Evolutionary conservation across 2,888 invertebrate genomes (phyloP).

Genomic region (Oscheius myriophilus): DNA sequence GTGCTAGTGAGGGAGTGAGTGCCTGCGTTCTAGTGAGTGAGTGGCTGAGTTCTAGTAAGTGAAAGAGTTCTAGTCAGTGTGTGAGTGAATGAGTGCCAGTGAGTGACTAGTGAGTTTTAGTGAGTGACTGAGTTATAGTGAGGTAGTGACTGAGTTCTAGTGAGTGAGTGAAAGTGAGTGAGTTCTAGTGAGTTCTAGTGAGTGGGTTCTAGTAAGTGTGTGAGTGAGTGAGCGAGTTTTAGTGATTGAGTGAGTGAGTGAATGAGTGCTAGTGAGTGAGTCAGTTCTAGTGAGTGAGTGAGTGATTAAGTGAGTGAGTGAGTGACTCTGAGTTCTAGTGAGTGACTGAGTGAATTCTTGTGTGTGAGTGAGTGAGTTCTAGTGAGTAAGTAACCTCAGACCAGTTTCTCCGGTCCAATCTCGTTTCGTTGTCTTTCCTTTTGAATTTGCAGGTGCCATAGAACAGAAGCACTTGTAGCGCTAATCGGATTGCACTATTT

Average conservation of each 20-base stretch:
- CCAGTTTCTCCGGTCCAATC: constrained; percentile 2
- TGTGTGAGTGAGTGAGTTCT: not conserved
- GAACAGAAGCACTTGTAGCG: constrained; percentile 18
- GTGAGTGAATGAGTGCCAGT: not conserved
- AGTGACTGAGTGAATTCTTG: not conserved
- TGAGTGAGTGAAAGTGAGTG: not conserved
- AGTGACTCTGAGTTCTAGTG: not conserved
- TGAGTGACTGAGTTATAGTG: not conserved
- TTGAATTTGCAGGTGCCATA: not conserved
- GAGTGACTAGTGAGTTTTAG: not conserved
- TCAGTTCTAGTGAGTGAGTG: no score
- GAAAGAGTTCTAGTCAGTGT: not conserved
- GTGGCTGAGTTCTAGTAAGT: no score
- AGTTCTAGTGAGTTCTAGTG: no score
- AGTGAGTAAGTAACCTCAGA: not conserved
- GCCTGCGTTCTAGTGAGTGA: not conserved
- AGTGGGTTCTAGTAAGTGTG: not conserved
- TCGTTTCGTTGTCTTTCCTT: no score
- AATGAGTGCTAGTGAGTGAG: no score
- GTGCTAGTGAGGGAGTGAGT: not conserved
- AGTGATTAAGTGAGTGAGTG: not conserved
- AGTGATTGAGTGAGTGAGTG: not conserved
- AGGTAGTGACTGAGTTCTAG: not conserved
- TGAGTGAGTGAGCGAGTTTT: not conserved
- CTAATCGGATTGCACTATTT: constrained; percentile 27